phyloP scores from a whole-genome alignment of 2,797 vertebrate genomes.

The Delichon dasypus region DNA sequence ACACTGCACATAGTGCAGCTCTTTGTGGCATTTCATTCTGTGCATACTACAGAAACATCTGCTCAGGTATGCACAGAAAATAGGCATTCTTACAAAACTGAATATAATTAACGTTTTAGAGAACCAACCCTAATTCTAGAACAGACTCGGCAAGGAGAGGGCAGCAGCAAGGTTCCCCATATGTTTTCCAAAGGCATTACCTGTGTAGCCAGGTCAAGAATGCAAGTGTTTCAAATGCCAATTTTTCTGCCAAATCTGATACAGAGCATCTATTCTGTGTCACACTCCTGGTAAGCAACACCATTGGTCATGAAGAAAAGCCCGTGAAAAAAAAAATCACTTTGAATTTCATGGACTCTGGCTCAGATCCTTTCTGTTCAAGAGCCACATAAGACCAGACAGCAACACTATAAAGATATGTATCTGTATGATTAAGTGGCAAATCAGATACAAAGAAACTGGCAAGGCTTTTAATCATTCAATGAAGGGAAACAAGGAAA shows the following conservation, averaged over 20 bases:
- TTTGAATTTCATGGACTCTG: background rate
- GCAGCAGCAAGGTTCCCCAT: background rate
- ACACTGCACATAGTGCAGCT: background rate
- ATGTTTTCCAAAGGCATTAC: background rate
- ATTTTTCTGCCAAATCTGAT: background rate
- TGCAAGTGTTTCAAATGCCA: background rate
- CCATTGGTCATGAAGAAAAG: background rate
- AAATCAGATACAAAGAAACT: background rate
- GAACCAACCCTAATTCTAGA: background rate
- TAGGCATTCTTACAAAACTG: background rate
- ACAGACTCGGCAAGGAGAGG: background rate
- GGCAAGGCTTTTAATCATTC: background rate
- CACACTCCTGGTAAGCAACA: background rate
- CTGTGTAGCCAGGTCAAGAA: background rate
- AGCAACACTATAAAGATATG: background rate
- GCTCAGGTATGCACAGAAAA: background rate
- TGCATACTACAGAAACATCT: background rate
- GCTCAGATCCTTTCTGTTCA: background rate
- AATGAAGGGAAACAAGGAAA: background rate
- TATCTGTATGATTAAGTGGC: background rate
- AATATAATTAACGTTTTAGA: background rate
- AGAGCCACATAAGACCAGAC: background rate
- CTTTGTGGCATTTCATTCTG: background rate
- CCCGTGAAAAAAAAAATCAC: background rate
- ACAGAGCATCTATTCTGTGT: background rate